Conservation (phyloP, 2,113 vertebrate genomes). For the Lepus timidus region DNA sequence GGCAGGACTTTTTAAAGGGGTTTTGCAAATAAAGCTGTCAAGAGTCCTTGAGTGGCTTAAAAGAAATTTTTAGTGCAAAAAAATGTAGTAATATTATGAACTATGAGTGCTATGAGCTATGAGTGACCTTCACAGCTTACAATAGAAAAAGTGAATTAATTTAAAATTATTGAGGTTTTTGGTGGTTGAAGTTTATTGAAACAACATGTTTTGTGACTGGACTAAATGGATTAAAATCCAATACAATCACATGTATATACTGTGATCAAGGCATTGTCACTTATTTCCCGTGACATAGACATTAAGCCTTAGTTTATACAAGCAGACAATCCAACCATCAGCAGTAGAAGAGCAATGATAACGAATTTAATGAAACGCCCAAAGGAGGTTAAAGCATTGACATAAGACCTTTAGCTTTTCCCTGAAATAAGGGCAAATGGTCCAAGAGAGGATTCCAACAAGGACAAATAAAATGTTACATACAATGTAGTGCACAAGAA, state of each 20-base stretch:
- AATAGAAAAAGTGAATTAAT: constrained; percentile 29
- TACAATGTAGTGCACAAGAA: background rate
- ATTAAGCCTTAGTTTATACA: background rate
- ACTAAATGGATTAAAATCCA: background rate
- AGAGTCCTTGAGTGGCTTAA: background rate
- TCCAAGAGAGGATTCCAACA: background rate
- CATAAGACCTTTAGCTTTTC: background rate
- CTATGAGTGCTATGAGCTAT: background rate
- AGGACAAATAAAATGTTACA: background rate
- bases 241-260: background rate
- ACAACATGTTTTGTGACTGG: background rate
- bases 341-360: background rate
- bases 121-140: constrained; percentile 18
- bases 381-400: background rate
- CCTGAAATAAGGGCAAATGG: background rate
- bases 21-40: background rate
- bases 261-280: background rate
- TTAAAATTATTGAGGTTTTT: constrained; percentile 27
- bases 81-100: background rate
- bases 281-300: background rate
- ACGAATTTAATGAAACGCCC: background rate
- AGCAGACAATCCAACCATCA: background rate
- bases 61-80: background rate
- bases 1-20: background rate
- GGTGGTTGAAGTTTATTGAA: background rate